These are phyloP conservation scores for Prietella phreatophila DNA, from an alignment of 2,113 vertebrate species.

Conservation along the genomic window DNA sequence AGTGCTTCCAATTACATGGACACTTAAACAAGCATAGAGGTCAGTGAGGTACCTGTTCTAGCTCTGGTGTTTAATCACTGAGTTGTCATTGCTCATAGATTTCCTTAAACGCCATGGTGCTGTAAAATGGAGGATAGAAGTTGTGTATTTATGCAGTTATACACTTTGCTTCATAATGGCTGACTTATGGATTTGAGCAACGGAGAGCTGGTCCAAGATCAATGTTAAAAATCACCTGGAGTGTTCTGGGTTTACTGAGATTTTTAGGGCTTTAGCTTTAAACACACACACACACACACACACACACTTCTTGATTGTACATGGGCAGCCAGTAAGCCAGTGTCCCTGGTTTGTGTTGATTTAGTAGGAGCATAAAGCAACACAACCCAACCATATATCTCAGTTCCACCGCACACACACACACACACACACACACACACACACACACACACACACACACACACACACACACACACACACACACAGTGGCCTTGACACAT, in stretches of 20 bases:
- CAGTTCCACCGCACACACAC: neutral
- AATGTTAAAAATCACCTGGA: neutral
- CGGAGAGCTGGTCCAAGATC: neutral
- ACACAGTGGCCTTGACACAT: neutral
- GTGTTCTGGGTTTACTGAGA: slow-evolving; percentile 2
- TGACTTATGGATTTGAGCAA: slow-evolving; percentile 10
- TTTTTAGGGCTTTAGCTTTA: neutral
- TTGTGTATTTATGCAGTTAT: slow-evolving; percentile 1
- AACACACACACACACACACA: no score
- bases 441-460: slow-evolving; percentile 11
- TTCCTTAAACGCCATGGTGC: neutral
- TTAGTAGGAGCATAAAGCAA: slow-evolving; percentile 14
- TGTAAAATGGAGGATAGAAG: neutral
- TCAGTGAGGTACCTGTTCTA: slow-evolving; percentile 27
- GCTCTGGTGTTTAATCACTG: slow-evolving; percentile 29
- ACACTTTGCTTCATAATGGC: neutral
- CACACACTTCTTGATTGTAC: neutral
- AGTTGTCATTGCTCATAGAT: slow-evolving; percentile 2
- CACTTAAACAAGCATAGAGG: slow-evolving; percentile 23
- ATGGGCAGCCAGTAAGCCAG: neutral
- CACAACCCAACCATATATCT: slow-evolving; percentile 16
- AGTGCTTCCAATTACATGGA: slow-evolving; percentile 31
- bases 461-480: no score
- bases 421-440: slow-evolving; percentile 7
- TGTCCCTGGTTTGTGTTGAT: slow-evolving; percentile 14